Base-by-base conservation (phyloP, 2,888 invertebrate species). In the Erebia epiphron region DNA sequence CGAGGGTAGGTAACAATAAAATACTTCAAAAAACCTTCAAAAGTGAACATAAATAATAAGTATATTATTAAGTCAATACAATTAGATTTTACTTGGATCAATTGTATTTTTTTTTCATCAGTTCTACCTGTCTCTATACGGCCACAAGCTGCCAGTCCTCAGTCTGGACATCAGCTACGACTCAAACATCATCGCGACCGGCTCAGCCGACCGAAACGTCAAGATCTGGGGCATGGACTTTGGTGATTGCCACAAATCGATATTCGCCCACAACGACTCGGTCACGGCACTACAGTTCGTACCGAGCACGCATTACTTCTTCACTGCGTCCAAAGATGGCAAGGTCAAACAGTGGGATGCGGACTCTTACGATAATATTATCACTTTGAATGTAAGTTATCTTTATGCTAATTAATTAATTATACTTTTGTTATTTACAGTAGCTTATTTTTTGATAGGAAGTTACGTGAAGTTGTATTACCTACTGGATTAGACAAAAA, bases 201-300 rank as follows among this genome's bases (percentile, higher is more conserved):
- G 99, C 9, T 99, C 99, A 2, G 97, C 97, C 0, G 99, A 99
- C 92, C 95, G 98, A 56, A 99, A 98, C 86, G 95, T 99, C 43
- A 99, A 99, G 93, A 96, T 99, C 74, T 99, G 99, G 99, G 99
- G 99, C 50, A 95, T 99, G 91, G 99, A 99, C 90, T 99, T 98
- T 86, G 99, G 99, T n/a, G 99, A 99, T 87, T 99, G 99, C 79
- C 99, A 98, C 90, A 96, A 96, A 81, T 98, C 98, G 0, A 94
- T 99, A 77, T 98, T 99, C 87, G 99, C 99, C 0, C 99, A 99
- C 87, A 98, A 99, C 81, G 98, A 99, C 87, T 97, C 98, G 0
- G 96, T 99, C 11, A 98, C 98, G 72, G 95, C 97, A 49, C 86
- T 99, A 49, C 95, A 96, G 80, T 99, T 99, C 84, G 95, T 99